Evolutionary conservation across 2,888 invertebrate genomes (phyloP).

Genomic region (Drosophila robusta): DNA sequence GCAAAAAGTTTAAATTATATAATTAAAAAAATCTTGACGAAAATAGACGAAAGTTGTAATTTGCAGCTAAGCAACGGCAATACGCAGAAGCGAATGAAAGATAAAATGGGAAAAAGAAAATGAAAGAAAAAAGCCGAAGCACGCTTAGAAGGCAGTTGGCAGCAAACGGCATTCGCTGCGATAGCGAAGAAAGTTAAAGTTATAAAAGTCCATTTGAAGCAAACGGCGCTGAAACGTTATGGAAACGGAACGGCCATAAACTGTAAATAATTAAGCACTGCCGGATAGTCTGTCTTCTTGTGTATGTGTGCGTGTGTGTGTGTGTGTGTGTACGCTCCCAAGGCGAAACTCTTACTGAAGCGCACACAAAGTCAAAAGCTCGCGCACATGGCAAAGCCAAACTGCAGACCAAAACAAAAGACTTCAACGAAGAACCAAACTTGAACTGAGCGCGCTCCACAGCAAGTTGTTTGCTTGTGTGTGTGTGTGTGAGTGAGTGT

Average conservation of each 20-base stretch:
- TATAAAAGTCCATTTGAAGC: constrained; percentile 64
- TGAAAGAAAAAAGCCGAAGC: constrained; percentile 35
- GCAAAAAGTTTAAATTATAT: constrained; percentile 79
- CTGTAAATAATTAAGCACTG: constrained; percentile 66
- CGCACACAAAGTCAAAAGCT: constrained; percentile 36
- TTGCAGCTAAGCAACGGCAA: constrained; percentile 58
- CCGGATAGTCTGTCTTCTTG: constrained; percentile 6
- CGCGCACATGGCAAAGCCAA: constrained; percentile 71
- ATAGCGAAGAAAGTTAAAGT: constrained; percentile 79
- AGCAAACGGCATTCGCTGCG: constrained; percentile 47
- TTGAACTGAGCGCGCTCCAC: constrained; percentile 45
- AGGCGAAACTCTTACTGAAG: constrained; percentile 70
- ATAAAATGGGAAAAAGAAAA: constrained; percentile 32
- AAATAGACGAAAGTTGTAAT: constrained; percentile 81
- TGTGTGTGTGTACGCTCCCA: constrained; percentile 50
- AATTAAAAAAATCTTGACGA: constrained; percentile 81
- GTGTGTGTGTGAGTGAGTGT: constrained; percentile 23
- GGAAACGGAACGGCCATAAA: constrained; percentile 73
- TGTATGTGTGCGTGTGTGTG: constrained; percentile 13
- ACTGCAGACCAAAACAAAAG: constrained; percentile 76
- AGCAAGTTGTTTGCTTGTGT: constrained; percentile 16
- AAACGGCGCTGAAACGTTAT: constrained; percentile 50
- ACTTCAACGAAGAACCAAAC: constrained; percentile 78
- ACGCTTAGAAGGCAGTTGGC: constrained; percentile 62
- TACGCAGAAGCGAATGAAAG: constrained; percentile 39